These are phyloP conservation scores for Heliothis peltigera DNA, from an alignment of 2,888 invertebrate genomes.

Conservation along the genomic window DNA sequence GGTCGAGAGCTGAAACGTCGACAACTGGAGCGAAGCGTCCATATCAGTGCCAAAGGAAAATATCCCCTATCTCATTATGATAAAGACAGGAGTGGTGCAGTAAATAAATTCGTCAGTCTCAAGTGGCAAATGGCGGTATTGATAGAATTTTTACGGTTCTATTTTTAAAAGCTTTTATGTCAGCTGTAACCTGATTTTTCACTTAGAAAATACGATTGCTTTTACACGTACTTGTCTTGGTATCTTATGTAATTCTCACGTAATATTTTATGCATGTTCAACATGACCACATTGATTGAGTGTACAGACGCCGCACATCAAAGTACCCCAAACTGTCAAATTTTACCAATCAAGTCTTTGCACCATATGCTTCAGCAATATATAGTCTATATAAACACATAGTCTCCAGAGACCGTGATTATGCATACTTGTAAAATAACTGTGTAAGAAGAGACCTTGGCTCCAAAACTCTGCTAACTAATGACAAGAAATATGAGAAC, in stretches of 20 bases:
- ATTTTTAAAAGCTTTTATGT: conserved; percentile 74
- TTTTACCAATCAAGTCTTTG: too few species aligned
- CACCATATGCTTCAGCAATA: too few species aligned
- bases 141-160: conserved; percentile 78
- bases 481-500: conserved; percentile 26
- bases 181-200: conserved; percentile 72
- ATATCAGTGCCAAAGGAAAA: conserved; percentile 57
- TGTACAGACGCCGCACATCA: too few species aligned
- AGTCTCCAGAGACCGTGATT: too few species aligned
- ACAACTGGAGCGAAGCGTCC: conserved; percentile 59
- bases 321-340: too few species aligned
- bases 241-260: conserved; percentile 6
- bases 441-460: too few species aligned
- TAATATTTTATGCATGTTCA: not conserved
- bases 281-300: not conserved
- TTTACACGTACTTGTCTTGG: conserved; percentile 24
- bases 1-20: conserved; percentile 70
- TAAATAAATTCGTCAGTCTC: conserved; percentile 63
- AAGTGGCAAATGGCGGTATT: conserved; percentile 76
- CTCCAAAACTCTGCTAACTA: not conserved
- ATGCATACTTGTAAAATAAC: too few species aligned
- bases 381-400: too few species aligned
- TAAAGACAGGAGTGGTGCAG: conserved; percentile 59
- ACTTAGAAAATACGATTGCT: conserved; percentile 41
- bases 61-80: conserved; percentile 57